Evolutionary conservation across 2,113 vertebrate species (phyloP), one percentile per base, ranked within the genome.

Genomic region (Myotis brandtii): DNA sequence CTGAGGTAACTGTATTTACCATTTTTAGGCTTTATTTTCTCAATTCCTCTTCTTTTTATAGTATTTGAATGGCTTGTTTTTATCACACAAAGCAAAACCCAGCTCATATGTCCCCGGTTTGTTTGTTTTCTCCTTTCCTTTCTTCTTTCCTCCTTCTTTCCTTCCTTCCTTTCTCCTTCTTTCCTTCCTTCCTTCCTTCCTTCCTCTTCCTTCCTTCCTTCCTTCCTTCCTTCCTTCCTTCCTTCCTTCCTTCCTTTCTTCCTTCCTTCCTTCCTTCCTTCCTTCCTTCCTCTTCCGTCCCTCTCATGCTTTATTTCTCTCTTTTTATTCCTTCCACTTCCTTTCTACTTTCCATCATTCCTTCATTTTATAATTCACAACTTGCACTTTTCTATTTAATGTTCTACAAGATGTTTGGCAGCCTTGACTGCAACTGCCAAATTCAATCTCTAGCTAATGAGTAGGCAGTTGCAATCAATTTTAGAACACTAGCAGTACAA

Each of bases 401-500:
- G 50, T 70, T 92, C 32, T 96, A 86, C 80, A 52, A 88, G 43
- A 86, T 77, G 23, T 83, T 94, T 93, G 66, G 75, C 85, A 54
- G 59, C 83, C 56, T 32, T 90, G 83, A 54, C 81, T 94, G 72
- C 23, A 66, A 69, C 20, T 95, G 87, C 56, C 85, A 93, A 96
- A 86, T 94, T 93, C 82, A 75, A 34, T 79, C 86, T 83, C 54
- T 76, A 30, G 37, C 72, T 50, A 83, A 91, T 76, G 85, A 97
- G 40, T 40, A 96, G 89, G 43, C 87, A 86, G 56, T 82, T 80
- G 77, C 76, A 97, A 94, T 97, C 64, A 56, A 3, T 96, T 96
- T 96, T 96, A 80, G 70, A 97, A 96, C 69, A 95, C 86, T 97
- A 95, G 50, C 82, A 93, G 8, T 93, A 80, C 86, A 62, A 64